Conservation (phyloP, 1,140 invertebrate species). For the Penaeus japonicus region DNA sequence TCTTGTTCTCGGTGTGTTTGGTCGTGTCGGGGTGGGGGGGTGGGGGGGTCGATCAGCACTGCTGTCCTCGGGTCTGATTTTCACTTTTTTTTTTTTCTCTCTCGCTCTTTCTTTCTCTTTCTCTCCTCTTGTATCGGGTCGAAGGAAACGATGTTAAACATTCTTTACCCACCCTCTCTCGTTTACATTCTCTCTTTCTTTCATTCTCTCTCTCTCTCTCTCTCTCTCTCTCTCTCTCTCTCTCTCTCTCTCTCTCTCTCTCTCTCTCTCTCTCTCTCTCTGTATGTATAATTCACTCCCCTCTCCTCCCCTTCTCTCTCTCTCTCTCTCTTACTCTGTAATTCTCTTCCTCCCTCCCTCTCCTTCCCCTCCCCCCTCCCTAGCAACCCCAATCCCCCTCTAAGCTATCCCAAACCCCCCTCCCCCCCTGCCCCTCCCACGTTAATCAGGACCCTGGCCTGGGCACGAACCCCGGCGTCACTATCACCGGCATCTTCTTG, state of each 20-base stretch:
- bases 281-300: neutral
- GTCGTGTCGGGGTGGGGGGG: too few species aligned
- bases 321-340: neutral
- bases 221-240: neutral
- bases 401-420: neutral
- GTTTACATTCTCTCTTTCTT: neutral
- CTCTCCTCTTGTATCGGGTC: too few species aligned
- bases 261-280: neutral
- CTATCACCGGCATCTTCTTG: conserved; percentile 35
- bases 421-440: neutral
- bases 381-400: neutral
- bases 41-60: too few species aligned
- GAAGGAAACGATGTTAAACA: too few species aligned
- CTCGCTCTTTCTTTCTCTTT: too few species aligned
- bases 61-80: too few species aligned
- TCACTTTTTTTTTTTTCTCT: too few species aligned
- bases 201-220: neutral
- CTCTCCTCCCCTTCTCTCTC: neutral
- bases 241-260: neutral
- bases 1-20: too few species aligned
- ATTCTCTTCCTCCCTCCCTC: neutral
- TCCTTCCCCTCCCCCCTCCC: neutral
- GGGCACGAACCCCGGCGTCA: neutral
- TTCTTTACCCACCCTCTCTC: neutral
- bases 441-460: conserved; percentile 16